These are phyloP conservation scores for Tetanocera ferruginea DNA, from an alignment of 2,888 invertebrate species.

Conservation along the genomic window DNA sequence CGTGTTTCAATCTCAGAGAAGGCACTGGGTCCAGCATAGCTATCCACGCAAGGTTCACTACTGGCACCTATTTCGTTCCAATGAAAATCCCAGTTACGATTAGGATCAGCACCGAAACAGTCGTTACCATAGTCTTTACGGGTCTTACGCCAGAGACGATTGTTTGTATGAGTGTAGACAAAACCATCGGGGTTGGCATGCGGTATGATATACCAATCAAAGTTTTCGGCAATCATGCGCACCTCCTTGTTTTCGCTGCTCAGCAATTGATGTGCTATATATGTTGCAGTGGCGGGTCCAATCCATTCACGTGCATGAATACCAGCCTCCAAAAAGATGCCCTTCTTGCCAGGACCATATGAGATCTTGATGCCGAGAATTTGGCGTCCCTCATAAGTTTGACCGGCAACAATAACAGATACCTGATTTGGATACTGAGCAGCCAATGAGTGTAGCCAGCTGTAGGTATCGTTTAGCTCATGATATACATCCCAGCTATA, in stretches of 20 bases:
- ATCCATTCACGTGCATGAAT: slow-evolving; percentile 86
- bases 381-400: slow-evolving; percentile 73
- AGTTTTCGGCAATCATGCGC: slow-evolving; percentile 71
- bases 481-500: slow-evolving; percentile 62
- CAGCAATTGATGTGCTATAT: slow-evolving; percentile 75
- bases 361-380: slow-evolving; percentile 73
- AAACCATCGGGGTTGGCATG: slow-evolving; percentile 84
- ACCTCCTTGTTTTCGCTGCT: slow-evolving; percentile 72
- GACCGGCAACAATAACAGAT: slow-evolving; percentile 70
- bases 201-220: slow-evolving; percentile 83
- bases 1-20: slow-evolving; percentile 74
- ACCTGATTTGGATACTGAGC: slow-evolving; percentile 69
- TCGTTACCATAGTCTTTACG: slow-evolving; percentile 68
- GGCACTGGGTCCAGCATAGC: slow-evolving; percentile 72
- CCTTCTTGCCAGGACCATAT: slow-evolving; percentile 70
- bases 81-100: slow-evolving; percentile 77
- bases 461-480: slow-evolving; percentile 70
- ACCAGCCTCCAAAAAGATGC: slow-evolving; percentile 75
- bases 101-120: slow-evolving; percentile 75
- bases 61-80: slow-evolving; percentile 74
- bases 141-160: slow-evolving; percentile 78
- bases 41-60: slow-evolving; percentile 66
- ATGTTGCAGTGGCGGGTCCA: slow-evolving; percentile 76
- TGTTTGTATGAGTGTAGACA: slow-evolving; percentile 76
- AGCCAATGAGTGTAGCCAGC: slow-evolving; percentile 73